phyloP scores from a whole-genome alignment of 2,113 vertebrate genomes.

The Boulengeromyrus knoepffleri region DNA sequence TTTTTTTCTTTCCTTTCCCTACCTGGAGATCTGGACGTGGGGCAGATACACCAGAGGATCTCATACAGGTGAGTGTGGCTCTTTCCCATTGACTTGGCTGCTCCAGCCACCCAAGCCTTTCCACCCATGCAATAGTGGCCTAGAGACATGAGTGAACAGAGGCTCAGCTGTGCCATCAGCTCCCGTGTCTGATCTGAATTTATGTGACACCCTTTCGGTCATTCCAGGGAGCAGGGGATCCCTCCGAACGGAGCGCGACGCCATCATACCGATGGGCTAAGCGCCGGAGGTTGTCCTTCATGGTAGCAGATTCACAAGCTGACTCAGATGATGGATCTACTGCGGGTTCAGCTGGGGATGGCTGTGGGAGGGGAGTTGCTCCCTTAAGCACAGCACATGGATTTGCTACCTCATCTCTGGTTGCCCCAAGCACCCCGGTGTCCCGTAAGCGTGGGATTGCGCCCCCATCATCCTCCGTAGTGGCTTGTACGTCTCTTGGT shows the following conservation, averaged over 20 bases:
- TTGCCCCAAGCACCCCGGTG: neutral
- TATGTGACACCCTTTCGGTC: conserved; percentile 11
- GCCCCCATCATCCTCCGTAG: neutral
- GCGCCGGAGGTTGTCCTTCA: conserved; percentile 28
- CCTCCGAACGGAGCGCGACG: conserved; percentile 13
- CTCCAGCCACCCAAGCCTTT: neutral
- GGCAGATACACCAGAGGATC: neutral
- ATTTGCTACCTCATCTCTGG: conserved; percentile 36
- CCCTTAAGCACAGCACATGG: neutral
- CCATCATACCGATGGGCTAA: conserved; percentile 35
- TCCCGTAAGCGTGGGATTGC: conserved; percentile 19
- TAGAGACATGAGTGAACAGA: neutral
- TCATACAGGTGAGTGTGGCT: neutral
- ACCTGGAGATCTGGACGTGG: neutral
- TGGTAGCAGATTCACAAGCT: neutral
- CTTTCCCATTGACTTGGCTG: neutral
- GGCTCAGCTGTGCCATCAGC: neutral
- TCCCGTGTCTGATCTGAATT: neutral
- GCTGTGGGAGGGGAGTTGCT: neutral
- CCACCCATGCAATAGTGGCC: neutral
- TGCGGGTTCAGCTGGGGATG: neutral
- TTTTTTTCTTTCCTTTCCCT: neutral
- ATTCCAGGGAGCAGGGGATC: neutral
- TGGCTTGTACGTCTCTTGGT: neutral
- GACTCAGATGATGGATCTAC: neutral